Percentiles rank a stretch among this genome's conserved stretches.
These are phyloP conservation scores for Molothrus ater DNA, from an alignment of 2,797 vertebrate genomes.

Conservation along the genomic window DNA sequence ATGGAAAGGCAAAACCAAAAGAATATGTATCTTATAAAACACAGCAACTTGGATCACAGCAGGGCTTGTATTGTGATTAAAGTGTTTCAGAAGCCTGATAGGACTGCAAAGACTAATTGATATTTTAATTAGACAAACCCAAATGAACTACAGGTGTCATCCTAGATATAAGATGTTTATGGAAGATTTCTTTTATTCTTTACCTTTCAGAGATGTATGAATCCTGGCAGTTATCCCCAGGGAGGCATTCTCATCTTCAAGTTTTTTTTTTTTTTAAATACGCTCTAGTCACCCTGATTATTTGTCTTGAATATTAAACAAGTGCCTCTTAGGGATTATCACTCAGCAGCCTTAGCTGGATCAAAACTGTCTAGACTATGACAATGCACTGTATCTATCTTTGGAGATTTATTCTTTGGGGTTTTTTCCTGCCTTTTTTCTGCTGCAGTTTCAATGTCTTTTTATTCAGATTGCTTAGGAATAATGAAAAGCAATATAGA, in stretches of 20 bases:
- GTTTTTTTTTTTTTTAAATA: background rate
- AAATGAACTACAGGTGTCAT: conserved; percentile 16
- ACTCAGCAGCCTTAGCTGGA: background rate
- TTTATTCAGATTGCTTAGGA: background rate
- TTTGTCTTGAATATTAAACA: conserved; percentile 42
- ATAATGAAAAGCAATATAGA: background rate
- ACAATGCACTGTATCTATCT: background rate
- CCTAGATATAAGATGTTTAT: background rate
- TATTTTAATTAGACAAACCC: conserved; percentile 44
- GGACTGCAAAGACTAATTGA: conserved; percentile 16
- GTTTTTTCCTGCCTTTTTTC: background rate
- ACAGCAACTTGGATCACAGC: background rate
- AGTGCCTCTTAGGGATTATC: background rate
- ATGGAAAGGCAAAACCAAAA: background rate
- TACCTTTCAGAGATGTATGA: background rate
- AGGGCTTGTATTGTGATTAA: background rate
- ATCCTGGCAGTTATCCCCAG: background rate
- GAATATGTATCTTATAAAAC: background rate
- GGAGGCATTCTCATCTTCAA: background rate
- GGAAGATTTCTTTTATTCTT: background rate
- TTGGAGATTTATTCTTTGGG: background rate
- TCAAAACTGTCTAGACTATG: background rate
- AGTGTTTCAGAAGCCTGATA: conserved; percentile 25
- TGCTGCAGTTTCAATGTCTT: background rate
- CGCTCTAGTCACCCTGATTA: background rate